Percentiles rank a stretch among this genome's conserved stretches.
Conservation (phyloP, 1,140 invertebrate genomes). For the Spodoptera frugiperda region DNA sequence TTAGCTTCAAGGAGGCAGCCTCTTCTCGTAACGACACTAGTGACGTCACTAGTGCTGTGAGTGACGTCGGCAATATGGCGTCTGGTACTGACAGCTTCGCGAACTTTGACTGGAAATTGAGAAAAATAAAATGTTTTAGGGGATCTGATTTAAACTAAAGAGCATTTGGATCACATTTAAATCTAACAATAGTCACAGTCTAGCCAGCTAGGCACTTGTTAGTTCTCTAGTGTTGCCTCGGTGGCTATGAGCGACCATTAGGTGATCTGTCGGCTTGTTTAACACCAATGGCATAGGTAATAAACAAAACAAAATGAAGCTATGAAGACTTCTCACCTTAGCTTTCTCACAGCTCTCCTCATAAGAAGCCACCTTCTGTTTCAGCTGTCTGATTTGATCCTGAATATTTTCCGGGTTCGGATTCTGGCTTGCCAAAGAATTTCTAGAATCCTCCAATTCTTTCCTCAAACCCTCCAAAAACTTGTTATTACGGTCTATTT, state of each 20-base stretch:
- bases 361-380: slow-evolving; percentile 74
- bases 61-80: slow-evolving; percentile 65
- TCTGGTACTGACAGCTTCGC: slow-evolving; percentile 70
- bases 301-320: not conserved
- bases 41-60: slow-evolving; percentile 59
- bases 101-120: slow-evolving; percentile 66
- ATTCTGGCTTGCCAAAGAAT: slow-evolving; percentile 61
- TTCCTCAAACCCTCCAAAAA: slow-evolving; percentile 71
- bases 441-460: slow-evolving; percentile 70
- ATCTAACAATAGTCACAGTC: no score
- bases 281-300: no score
- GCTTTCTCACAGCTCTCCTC: slow-evolving; percentile 74
- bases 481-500: slow-evolving; percentile 73
- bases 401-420: slow-evolving; percentile 73
- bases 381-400: slow-evolving; percentile 72
- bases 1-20: slow-evolving; percentile 59
- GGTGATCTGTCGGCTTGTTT: no score
- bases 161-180: no score
- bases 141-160: no score
- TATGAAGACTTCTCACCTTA: slow-evolving; percentile 60
- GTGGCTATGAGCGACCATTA: no score
- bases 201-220: no score
- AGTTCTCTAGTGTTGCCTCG: no score
- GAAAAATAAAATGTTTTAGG: not conserved
- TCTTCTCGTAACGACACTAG: slow-evolving; percentile 64